phyloP scores from a whole-genome alignment of 2,888 invertebrate genomes.

The Zelleria hepariella region DNA sequence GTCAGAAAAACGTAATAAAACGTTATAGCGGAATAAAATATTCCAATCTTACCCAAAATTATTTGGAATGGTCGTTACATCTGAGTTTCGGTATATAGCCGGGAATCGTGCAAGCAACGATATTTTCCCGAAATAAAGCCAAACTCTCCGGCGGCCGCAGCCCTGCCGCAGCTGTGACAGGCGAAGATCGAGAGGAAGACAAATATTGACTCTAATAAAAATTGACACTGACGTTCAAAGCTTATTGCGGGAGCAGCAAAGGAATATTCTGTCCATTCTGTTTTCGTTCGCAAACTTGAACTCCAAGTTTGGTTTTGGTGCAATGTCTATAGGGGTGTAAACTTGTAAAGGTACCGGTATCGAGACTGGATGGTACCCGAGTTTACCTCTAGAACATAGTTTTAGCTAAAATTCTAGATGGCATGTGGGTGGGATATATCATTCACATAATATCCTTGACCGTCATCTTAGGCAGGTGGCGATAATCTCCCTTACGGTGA shows the following conservation, averaged over 20 bases:
- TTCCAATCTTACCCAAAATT: slow-evolving; percentile 9
- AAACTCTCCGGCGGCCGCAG: background rate
- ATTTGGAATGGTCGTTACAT: slow-evolving; percentile 13
- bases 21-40: background rate
- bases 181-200: background rate
- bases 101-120: background rate
- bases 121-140: background rate
- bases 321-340: too few relatives aligned
- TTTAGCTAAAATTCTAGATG: too few relatives aligned
- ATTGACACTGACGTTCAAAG: background rate
- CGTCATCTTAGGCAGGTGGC: too few relatives aligned
- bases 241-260: background rate
- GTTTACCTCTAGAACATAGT: too few relatives aligned
- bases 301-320: too few relatives aligned
- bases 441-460: too few relatives aligned
- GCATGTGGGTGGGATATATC: too few relatives aligned
- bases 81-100: background rate
- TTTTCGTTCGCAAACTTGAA: too few relatives aligned
- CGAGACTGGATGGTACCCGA: too few relatives aligned
- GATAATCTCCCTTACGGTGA: too few relatives aligned
- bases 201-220: slow-evolving; percentile 5
- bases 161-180: background rate
- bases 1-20: background rate
- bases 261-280: too few relatives aligned
- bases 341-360: too few relatives aligned